Base-by-base conservation (phyloP, 2,113 vertebrate species). In the Embiotoca jacksoni region DNA sequence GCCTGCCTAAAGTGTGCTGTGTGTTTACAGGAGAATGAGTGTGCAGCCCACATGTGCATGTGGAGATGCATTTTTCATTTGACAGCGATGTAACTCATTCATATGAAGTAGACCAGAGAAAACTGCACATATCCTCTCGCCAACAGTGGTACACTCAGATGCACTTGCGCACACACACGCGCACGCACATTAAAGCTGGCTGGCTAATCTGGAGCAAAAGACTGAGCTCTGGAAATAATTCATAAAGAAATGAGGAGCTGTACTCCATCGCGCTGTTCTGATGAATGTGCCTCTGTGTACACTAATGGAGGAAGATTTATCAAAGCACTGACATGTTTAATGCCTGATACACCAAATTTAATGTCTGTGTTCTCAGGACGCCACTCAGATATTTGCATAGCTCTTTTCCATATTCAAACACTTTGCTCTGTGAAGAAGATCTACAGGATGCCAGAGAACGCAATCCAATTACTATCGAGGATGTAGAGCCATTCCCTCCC, bases 211-310 rank as follows among this genome's bases (percentile, higher is more conserved):
- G 81, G 71, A 88, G 88, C 72, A 87, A 84, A 85, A 84, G 75
- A 60, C 70, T 83, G 77, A 82, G 82, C 74, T 78, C 78, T 80
- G 85, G 81, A 87, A 87, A 86, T 90, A 78, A 89, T 86, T 80
- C 55, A 89, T 82, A 74, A 83, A 84, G 80, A 76, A 83, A 80
- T 79, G 81, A 76, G 47, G 76, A 78, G 59, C 47, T 63, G 30
- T 52, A 47, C 61, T 80, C 75, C 46, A 72, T 49, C 44, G 31
- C 30, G 15, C 54, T 32, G 70, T 71, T 68, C 53, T 58, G 30
- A 57, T 73, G 60, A 65, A 75, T 54, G 36, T 16, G 11, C 64
- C 3, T 73, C 55, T n/a, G 3, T 52, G 72, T 66, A 41, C 50
- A 49, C 37, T 32, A 5, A 57, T 15, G 44, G 30, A 46, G 6